These are phyloP conservation scores for Panulirus ornatus DNA, from an alignment of 1,140 invertebrate genomes.

Conservation along the genomic window DNA sequence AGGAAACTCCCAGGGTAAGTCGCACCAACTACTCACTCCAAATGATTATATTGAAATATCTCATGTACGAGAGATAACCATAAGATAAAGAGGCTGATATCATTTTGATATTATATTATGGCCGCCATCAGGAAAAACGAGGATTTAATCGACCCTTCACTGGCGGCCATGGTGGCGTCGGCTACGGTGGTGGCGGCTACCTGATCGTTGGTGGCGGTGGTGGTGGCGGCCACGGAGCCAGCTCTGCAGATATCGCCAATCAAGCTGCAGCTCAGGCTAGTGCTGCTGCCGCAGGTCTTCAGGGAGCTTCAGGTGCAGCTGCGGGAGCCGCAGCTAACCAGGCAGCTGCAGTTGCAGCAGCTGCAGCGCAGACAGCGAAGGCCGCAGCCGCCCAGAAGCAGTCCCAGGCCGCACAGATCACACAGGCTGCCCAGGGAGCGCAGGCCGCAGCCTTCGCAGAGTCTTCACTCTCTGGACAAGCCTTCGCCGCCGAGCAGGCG, in stretches of 20 bases:
- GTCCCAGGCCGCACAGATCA: constrained; percentile 32
- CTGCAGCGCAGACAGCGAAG: constrained; percentile 27
- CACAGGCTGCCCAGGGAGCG: constrained; percentile 36
- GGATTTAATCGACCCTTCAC: constrained; percentile 26
- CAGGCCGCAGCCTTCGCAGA: constrained; percentile 36
- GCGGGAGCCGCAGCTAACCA: constrained; percentile 30
- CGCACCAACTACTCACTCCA: too few species aligned
- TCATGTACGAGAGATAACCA: not conserved
- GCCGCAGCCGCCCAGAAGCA: constrained; percentile 37
- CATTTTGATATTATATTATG: not conserved
- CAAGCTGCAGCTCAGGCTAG: constrained; percentile 38
- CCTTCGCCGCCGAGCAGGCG: constrained; percentile 39
- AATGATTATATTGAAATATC: not conserved
- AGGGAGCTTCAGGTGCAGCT: constrained; percentile 28
- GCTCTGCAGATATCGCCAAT: constrained; percentile 21
- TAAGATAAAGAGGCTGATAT: not conserved
- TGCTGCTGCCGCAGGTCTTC: constrained; percentile 29
- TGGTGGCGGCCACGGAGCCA: constrained; percentile 15
- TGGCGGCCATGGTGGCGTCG: constrained; percentile 4
- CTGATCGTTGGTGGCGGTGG: constrained; percentile 3
- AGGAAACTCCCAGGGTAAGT: too few species aligned
- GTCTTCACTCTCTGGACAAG: constrained; percentile 36
- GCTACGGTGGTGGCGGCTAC: not conserved
- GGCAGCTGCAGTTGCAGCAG: constrained; percentile 17
- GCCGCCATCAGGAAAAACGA: constrained; percentile 24